Evolutionary conservation across 2,797 vertebrate genomes (phyloP), one percentile per base, ranked within the genome.

Genomic region (Ptychadena robeensis): DNA sequence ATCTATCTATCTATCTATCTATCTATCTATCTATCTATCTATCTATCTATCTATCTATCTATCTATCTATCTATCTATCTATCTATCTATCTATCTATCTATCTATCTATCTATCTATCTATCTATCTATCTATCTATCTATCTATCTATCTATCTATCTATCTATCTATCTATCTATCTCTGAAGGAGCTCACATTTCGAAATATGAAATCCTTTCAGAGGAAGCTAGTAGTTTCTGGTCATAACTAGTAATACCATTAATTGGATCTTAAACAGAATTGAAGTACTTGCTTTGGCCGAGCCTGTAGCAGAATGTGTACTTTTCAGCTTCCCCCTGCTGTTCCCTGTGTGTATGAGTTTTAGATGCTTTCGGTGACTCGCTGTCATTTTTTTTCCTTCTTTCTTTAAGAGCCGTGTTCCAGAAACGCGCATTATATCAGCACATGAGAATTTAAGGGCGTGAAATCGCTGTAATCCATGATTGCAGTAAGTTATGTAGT

Each of bases 261-360:
- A 69, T 79, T 59, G 57, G 77, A 70, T 38, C 66, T 53, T 53
- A 53, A 40, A 53, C 64, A 30, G 76, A 27, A 68, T 53, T 48
- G 63, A 27, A 70, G 77, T 59, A 70, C 53, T 70, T 79, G 53
- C 25, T 79, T 79, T 79, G 66, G 77, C 67, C 32, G 57, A 44
- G 48, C 66, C n/a, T 10, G 30, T 32, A 61, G 35, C 57, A 38
- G 59, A 73, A 84, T 75, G 79, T 86, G 59, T 87, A 83, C 71
- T 86, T 88, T 86, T 87, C 88, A 85, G 86, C 80, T 80, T 85
- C 90, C 87, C 86, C 86, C 86, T 89, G 73, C 81, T 66, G 75
- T 53, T 78, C 44, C 64, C 40, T 15, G 44, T 35, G 31, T 78
- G 40, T 27, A 68, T 57, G 38, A 48, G 30, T 31, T 48, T 40